Base-by-base conservation (phyloP, 2,888 invertebrate genomes). In the Lamellibrachia columna region DNA sequence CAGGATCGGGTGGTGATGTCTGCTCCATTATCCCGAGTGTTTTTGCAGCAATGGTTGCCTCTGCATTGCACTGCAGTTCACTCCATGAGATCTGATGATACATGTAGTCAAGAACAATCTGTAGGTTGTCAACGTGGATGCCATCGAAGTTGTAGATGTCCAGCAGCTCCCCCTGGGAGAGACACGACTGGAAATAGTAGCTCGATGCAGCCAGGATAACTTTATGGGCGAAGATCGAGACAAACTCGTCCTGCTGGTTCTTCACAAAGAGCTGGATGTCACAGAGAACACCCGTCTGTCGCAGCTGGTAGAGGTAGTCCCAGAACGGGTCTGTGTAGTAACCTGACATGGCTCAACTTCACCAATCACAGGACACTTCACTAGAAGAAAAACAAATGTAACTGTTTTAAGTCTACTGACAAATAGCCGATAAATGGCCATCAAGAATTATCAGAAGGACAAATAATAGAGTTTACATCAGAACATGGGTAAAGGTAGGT, bases 101-200 rank as follows among this genome's bases (percentile, higher is more conserved):
- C 91, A 92, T 91, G 90, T 91, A 92, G 91, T 92, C 92, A 7
- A 92, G 90, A 3, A 92, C 92, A 28, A 92, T n/a, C 53, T 92
- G 92, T 9, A 92, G 90, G 91, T 91, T 91, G 4, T 91, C 92
- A 22, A n/a, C 75, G 8, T 52, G 53, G 15, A 92, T 52, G 22
- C 92, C 92, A 7, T 91, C 92, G 55, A 92, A 92, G 91, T 91
- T 91, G 28, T 92, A 92, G 53, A 91, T 91, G 75, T 91, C 91
- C n/a, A 92, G 40, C 52, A 92, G 91, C n/a, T 92, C 92, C 8
- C 92, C 91, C 55, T 92, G 28, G 52, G 53, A 91, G 40, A 92
- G 91, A 28, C 75, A 53, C 7, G 52, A n/a, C 22, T 75, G 91
- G 53, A 92, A 92, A 52, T 91, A 91, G 28, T 53, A 52, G 53